Conservation (phyloP, 2,888 invertebrate genomes). For the Diabrotica balteata region DNA sequence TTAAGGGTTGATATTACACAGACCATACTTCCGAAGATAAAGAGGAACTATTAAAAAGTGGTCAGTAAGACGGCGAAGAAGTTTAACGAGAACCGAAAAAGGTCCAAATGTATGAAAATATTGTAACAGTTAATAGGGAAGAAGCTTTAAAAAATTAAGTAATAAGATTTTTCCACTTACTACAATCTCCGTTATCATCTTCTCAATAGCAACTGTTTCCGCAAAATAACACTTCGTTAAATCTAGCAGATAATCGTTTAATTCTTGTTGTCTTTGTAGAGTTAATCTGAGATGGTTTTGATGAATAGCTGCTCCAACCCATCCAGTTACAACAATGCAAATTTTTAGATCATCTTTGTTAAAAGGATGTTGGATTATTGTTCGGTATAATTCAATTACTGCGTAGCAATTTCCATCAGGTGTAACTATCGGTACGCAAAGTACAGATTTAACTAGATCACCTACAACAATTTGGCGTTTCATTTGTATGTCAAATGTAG, state of each 20-base stretch:
- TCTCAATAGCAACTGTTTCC: conserved; percentile 65
- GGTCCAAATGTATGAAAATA: too few relatives aligned
- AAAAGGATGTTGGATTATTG: conserved; percentile 52
- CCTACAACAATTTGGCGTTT: conserved; percentile 51
- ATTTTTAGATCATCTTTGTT: conserved; percentile 55
- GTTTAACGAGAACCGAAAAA: too few relatives aligned
- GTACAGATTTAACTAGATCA: conserved; percentile 65
- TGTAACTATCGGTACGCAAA: conserved; percentile 68
- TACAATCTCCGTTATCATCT: conserved; percentile 68
- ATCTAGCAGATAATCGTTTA: conserved; percentile 58
- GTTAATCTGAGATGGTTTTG: conserved; percentile 56
- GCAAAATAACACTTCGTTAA: conserved; percentile 64
- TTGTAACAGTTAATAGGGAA: too few relatives aligned
- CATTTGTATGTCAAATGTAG: too few relatives aligned
- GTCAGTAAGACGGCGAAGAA: too few relatives aligned
- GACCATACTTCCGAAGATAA: too few relatives aligned
- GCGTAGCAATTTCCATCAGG: conserved; percentile 68
- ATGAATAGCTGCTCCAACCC: conserved; percentile 61
- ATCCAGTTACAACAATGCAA: conserved; percentile 56
- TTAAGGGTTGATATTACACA: too few relatives aligned
- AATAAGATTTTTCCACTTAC: conserved; percentile 5
- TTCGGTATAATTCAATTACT: conserved; percentile 66
- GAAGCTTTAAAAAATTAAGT: too few relatives aligned
- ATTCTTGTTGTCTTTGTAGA: conserved; percentile 57
- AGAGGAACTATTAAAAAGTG: too few relatives aligned